Evolutionary conservation across 2,797 vertebrate species (phyloP), one percentile per base, ranked within the genome.

Genomic region (Diceros bicornis): DNA sequence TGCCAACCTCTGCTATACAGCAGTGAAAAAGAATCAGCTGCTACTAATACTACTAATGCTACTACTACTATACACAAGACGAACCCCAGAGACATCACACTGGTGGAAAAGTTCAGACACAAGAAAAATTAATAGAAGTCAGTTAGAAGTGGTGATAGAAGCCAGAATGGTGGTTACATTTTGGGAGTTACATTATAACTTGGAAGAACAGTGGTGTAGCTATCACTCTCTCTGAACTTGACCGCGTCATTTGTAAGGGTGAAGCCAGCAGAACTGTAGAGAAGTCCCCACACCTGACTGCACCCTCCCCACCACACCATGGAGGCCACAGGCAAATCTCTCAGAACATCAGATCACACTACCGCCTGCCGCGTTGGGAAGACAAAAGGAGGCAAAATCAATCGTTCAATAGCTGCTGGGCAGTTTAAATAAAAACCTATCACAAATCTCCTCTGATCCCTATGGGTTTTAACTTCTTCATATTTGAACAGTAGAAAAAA

Each of bases 91-190:
- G 55, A 69, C 14, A 47, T 29, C 44, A 66, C 11, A 37, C n/a
- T 13, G 41, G 25, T 6, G 59, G 27, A 27, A 16, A 25, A 77
- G 20, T n/a, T 87, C 21, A 74, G 87, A 83, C 21, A 69, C 18
- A 82, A 25, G 57, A 29, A 74, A 95, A 87, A 92, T 94, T 50
- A 89, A 86, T n/a, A 59, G 20, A 57, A 81, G 79, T 77, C 59
- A 83, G 34, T 44, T 16, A 64, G 50, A 77, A 84, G 75, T n/a
- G 7, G 32, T 62, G 66, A 61, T 29, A 52, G 20, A 59, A 37
- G 47, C 34, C 20, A 17, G 41, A 91, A 41, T 29, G 4, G 8
- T 83, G 61, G 17, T 41, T 47, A 61, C 16, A 59, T 27, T 74
- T 72, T 9, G 34, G 41, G 34, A 55, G 41, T 41, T 41, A 41